Base-by-base conservation (phyloP, 2,797 vertebrate genomes). In the Pangasius djambal region DNA sequence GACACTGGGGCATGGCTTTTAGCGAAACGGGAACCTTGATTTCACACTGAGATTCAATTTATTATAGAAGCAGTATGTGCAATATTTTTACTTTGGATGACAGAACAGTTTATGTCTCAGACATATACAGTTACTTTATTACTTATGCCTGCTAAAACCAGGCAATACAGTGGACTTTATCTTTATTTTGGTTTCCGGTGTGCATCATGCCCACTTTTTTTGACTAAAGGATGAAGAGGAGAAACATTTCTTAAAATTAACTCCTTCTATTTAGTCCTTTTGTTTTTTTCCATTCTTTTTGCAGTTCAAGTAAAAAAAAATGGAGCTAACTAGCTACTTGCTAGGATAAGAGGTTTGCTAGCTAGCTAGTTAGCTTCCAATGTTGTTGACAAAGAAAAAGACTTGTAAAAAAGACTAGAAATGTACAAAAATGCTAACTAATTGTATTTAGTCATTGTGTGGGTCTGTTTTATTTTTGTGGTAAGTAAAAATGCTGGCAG, bases 31-130 rank as follows among this genome's bases (percentile, higher is more conserved):
- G 70, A 74, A 86, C 85, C 75, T 59, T 57, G n/a, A 69, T 50
- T 84, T 67, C 40, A 52, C 63, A 31, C 31, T 13, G 63, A 69
- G 83, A 85, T 85, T 69, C 63, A 85, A 69, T 85, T 67, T 52
- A 69, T 85, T 69, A 50, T 34, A 9, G 28, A 85, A 69, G 63
- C 83, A 52, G 83, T 3, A 48, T 44, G 25, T 83, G 61, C 82
- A 83, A 12, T 31, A 31, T 52, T 40, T 75, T 72, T 40, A 69
- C 67, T 57, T 34, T 70, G 28, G 72, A 37, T 57, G 67, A 69
- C 67, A 55, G 84, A 55, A 85, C 18, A 9, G 9, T 72, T 72
- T 85, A 22, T 31, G 20, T 85, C 65, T 37, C 28, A 34, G 28
- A 37, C 44, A 74, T 55, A 52, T 20, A 67, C 44, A 31, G 44